A percentile compares a stretch with the other conserved stretches of the same genome.
These are phyloP conservation scores for Orientallactaga bullata DNA, from an alignment of 2,113 vertebrate species.

Conservation along the genomic window DNA sequence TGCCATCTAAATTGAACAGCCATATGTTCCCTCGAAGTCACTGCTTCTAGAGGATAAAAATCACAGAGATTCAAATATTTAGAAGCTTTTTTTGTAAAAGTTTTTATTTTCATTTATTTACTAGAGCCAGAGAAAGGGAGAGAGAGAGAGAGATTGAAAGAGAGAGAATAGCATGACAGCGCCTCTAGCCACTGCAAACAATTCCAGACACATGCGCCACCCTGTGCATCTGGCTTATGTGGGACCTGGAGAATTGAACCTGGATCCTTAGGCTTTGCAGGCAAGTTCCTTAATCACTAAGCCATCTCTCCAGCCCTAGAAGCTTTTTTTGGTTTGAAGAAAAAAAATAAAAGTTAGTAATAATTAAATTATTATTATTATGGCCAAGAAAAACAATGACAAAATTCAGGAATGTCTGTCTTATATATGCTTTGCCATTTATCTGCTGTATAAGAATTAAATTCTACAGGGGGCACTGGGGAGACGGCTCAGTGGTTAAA, in stretches of 20 bases:
- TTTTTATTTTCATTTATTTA: too few species aligned
- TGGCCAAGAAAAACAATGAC: background rate
- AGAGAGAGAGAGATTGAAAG: too few species aligned
- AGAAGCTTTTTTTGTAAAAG: background rate
- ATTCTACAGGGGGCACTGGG: too few species aligned
- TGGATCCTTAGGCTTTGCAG: too few species aligned
- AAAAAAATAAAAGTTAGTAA: constrained; percentile 32
- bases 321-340: background rate
- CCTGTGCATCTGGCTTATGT: too few species aligned
- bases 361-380: background rate
- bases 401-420: background rate
- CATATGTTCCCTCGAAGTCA: background rate
- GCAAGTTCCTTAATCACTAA: too few species aligned
- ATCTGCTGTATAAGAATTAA: background rate
- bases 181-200: too few species aligned
- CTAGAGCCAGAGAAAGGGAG: background rate
- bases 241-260: too few species aligned
- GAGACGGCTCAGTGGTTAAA: too few species aligned
- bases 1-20: constrained; percentile 1
- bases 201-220: too few species aligned
- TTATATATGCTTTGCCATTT: background rate
- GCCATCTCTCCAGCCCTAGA: too few species aligned
- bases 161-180: too few species aligned
- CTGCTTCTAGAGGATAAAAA: background rate
- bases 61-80: background rate